Evolutionary conservation across 2,797 vertebrate species (phyloP), one percentile per base, ranked within the genome.

Genomic region (Cryptoprocta ferox): DNA sequence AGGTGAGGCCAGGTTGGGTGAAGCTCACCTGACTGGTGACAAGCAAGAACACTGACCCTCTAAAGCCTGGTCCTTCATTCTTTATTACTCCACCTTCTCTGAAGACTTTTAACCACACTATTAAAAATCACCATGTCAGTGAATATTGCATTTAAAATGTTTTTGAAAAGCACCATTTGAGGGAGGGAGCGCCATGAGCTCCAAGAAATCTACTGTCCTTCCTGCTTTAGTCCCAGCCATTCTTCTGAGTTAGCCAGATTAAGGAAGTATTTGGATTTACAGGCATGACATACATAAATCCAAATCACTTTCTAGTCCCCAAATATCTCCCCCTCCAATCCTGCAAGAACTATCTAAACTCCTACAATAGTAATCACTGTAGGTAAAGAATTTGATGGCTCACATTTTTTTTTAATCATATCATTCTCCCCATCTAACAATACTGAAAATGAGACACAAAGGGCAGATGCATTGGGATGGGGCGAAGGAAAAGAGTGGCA

Each of bases 101-200:
- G 35, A 86, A 50, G 10, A 35, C 70, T 94, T 83, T 80, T 65
- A 45, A 50, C 83, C 0, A 16, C 4, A 1, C 1, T 83, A 50
- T 42, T 78, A 50, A 96, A 84, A 37, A 50, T 89, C 32, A 50
- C 45, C 42, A 30, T 48, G 21, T 39, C 45, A 82, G 39, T 56
- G 14, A 90, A 65, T 81, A 86, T 70, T 79, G 68, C 48, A 37
- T 37, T 35, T 48, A 35, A 87, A 65, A n/a, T 59, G 19, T 21
- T 89, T 96, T 53, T 92, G 56, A 75, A 95, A 97, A 92, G 32
- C 66, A 48, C 53, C 66, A 12, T 61, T 92, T 84, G 78, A 93
- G 45, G 15, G 30, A 87, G 61, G 39, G 35, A 32, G 11, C 21
- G 9, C 5, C 24, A 26, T 18, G 3, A 32, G 13, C 39, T 92